These are phyloP conservation scores for Carposina sasakii DNA, from an alignment of 1,140 invertebrate species.

Conservation along the genomic window DNA sequence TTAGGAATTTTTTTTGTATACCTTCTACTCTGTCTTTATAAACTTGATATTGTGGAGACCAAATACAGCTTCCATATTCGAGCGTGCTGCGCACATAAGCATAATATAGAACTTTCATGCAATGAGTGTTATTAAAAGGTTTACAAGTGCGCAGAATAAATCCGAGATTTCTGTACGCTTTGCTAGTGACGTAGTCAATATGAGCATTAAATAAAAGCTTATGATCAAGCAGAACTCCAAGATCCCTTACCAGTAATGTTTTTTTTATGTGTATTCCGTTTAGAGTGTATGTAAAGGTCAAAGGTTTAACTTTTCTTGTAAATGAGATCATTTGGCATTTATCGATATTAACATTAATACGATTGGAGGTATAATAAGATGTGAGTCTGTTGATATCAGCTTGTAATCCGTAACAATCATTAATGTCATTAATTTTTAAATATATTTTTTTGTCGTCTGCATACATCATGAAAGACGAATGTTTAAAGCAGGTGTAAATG, in stretches of 20 bases:
- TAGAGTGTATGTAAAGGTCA: neutral
- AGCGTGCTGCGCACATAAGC: neutral
- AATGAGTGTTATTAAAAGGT: neutral
- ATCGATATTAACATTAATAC: neutral
- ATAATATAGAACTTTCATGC: neutral
- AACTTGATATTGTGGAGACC: neutral
- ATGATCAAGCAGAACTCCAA: neutral
- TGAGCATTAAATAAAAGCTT: neutral
- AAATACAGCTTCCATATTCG: neutral
- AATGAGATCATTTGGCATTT: neutral
- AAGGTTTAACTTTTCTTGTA: neutral
- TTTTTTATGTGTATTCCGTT: neutral
- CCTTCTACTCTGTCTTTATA: neutral
- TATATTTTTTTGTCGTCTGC: constrained; percentile 1
- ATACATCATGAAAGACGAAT: neutral
- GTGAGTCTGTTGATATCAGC: neutral
- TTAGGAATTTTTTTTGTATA: constrained; percentile 1
- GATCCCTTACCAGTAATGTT: neutral
- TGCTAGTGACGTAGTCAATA: neutral
- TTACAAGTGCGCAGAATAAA: neutral
- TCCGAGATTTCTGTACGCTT: neutral
- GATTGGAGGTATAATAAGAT: neutral
- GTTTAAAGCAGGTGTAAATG: neutral
- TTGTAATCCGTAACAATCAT: neutral
- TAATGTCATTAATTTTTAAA: neutral